Evolutionary conservation across 1,140 invertebrate genomes (phyloP).

Genomic region (Ylistrum balloti): DNA sequence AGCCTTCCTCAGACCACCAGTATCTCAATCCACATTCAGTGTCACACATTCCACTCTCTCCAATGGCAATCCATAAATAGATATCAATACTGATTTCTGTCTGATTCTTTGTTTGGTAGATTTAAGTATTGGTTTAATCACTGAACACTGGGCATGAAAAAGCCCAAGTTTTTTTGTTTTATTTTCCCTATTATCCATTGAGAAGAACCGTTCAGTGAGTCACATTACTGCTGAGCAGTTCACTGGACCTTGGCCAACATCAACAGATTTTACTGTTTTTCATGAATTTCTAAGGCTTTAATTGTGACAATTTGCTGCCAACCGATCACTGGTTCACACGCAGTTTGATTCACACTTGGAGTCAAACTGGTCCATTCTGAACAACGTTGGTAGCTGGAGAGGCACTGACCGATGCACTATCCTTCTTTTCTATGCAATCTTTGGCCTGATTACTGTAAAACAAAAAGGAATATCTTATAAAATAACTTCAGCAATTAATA

Average conservation of each 20-base stretch:
- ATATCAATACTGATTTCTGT: background rate
- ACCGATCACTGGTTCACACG: slow-evolving; percentile 9
- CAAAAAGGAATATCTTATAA: background rate
- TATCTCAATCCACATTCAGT: background rate
- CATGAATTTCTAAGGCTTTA: background rate
- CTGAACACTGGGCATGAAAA: background rate
- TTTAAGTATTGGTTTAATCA: background rate
- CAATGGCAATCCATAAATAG: background rate
- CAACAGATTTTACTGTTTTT: background rate
- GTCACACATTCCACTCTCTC: background rate
- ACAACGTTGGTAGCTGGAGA: slow-evolving; percentile 28
- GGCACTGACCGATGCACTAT: background rate
- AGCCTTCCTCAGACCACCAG: background rate
- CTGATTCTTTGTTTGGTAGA: slow-evolving; percentile 15
- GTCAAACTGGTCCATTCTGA: slow-evolving; percentile 10
- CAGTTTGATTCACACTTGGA: background rate
- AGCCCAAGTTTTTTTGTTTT: background rate
- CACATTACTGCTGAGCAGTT: background rate
- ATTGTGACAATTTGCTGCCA: slow-evolving; percentile 19
- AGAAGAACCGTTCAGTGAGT: background rate
- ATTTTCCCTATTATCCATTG: too few species aligned
- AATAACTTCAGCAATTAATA: background rate
- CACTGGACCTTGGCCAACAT: slow-evolving; percentile 16
- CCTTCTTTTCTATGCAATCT: slow-evolving; percentile 7
- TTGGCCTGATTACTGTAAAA: slow-evolving; percentile 28